phyloP scores from a whole-genome alignment of 2,113 vertebrate genomes.

The Callopanchax toddi region DNA sequence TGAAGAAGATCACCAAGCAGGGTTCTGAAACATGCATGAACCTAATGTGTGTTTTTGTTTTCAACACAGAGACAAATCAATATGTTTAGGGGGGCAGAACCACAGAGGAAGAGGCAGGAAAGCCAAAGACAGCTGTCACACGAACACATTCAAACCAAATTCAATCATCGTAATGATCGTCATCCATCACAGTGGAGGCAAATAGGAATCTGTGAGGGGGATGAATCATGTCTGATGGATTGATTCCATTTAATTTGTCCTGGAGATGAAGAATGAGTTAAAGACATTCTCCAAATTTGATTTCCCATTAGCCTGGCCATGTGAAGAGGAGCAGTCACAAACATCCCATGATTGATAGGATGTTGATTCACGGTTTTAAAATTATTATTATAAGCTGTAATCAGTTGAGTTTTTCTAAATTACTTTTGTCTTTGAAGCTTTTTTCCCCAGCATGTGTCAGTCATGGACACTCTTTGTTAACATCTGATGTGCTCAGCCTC shows the following conservation, averaged over 20 bases:
- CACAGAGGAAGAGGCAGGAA: constrained; percentile 9
- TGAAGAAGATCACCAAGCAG: neutral
- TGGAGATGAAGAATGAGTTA: constrained; percentile 62
- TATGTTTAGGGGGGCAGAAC: constrained; percentile 19
- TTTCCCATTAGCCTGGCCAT: constrained; percentile 52
- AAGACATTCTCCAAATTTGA: constrained; percentile 49
- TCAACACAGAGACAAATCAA: constrained; percentile 10
- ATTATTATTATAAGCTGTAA: neutral
- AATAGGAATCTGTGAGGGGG: constrained; percentile 57
- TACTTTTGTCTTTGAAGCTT: neutral
- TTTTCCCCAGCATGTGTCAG: constrained; percentile 12
- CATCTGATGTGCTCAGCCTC: neutral
- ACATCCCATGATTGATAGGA: constrained; percentile 36
- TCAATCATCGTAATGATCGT: constrained; percentile 58
- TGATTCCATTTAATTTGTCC: constrained; percentile 64
- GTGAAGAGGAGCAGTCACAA: constrained; percentile 43
- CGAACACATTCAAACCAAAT: constrained; percentile 52
- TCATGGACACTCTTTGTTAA: no score
- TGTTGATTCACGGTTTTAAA: constrained; percentile 12
- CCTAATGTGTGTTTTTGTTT: neutral
- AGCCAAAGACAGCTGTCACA: constrained; percentile 38
- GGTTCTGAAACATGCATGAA: no score
- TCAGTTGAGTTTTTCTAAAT: neutral
- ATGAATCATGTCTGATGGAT: constrained; percentile 66
- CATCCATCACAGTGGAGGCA: constrained; percentile 67